Base-by-base conservation (phyloP, 2,797 vertebrate genomes). In the Siniperca undulata region DNA sequence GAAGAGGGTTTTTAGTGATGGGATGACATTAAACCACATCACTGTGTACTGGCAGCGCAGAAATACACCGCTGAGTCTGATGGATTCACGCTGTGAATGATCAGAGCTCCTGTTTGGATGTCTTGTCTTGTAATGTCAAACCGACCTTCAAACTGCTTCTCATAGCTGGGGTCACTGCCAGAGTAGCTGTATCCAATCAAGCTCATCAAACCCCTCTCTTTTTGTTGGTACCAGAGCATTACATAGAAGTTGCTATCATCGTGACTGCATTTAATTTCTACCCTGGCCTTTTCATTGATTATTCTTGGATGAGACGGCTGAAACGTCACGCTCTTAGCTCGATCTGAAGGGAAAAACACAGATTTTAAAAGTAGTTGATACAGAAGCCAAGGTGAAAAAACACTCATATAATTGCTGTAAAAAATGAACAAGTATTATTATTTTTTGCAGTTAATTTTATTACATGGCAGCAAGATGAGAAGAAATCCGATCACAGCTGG, bases 161-260 rank as follows among this genome's bases (percentile, higher is more conserved):
- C 88, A 22, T 60, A 36, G 58, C 19, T 20, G 7, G 58, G 58
- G 1, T 36, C 30, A 60, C 2, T 60, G 30, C 7, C 7, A 2
- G 1, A 40, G 36, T 48, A 48, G 5, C 46, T 17, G 46, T 17
- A 48, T 48, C 46, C 46, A 48, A 48, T 48, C 4, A 48, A 48
- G 7, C 4, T 48, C 46, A 48, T 48, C 16, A 48, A 3, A 6
- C 46, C 16, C 2, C 46, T 48, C 16, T 48, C 46, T 48, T 3
- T 7, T 48, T 83, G 84, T 60, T 92, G 92, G 77, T 95, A 95
- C 94, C 94, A 95, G 19, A 92, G 7, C 80, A 95, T 48, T 48
- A 16, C 5, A 48, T 7, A 27, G n/a, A 81, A 66, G 3, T 0
- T 4, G 27, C 0, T 22, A 3, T 90, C 76, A 34, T 92, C 7